Evolutionary conservation across 2,797 vertebrate genomes (phyloP).

Genomic region (Sardinella longiceps): DNA sequence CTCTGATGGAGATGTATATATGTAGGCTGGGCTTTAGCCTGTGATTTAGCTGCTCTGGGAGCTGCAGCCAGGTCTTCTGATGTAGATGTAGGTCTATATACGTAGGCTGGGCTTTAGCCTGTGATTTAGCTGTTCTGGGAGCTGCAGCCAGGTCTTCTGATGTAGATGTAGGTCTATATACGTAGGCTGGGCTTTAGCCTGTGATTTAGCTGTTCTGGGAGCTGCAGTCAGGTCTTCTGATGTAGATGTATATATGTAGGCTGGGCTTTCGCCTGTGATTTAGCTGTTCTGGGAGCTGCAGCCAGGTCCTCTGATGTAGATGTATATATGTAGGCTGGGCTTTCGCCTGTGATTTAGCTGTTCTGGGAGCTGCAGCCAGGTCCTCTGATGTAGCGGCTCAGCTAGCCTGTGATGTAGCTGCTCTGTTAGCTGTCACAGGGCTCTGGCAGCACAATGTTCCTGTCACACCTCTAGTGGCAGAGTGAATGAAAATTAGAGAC

Average conservation of each 20-base stretch:
- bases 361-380: background rate
- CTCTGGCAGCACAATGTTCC: conserved; percentile 2
- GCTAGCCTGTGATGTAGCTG: conserved; percentile 20
- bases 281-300: background rate
- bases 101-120: background rate
- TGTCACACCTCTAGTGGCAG: conserved; percentile 24
- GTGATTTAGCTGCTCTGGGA: background rate
- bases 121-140: background rate
- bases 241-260: too few relatives aligned
- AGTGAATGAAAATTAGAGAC: conserved; percentile 37
- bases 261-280: background rate
- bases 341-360: background rate
- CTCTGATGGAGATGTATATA: background rate
- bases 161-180: too few relatives aligned
- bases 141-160: background rate
- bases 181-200: too few relatives aligned
- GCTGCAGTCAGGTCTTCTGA: too few relatives aligned
- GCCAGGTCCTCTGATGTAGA: background rate
- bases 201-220: too few relatives aligned
- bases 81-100: background rate
- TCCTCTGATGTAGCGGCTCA: conserved; percentile 19
- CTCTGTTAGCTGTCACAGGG: background rate
- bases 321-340: background rate
- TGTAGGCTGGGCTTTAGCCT: background rate
- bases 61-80: background rate